A percentile compares a stretch with the other conserved stretches of the same genome.
phyloP scores from a whole-genome alignment of 2,113 vertebrate genomes.

The Ia io region DNA sequence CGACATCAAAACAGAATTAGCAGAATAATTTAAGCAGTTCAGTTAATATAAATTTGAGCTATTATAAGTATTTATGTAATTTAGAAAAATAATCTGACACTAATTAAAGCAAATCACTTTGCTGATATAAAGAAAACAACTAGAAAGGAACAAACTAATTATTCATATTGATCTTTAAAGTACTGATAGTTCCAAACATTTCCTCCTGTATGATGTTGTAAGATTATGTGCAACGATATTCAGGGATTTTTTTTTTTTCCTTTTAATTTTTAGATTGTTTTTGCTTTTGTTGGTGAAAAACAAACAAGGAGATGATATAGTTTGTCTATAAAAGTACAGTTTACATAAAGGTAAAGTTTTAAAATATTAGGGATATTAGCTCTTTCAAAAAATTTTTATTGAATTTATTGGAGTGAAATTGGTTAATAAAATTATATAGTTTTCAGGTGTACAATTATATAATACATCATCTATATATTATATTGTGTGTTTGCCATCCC shows the following conservation, averaged over 20 bases:
- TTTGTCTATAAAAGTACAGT: not conserved
- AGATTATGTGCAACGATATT: not conserved
- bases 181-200: not conserved
- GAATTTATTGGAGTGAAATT: not conserved
- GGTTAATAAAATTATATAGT: not conserved
- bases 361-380: not conserved
- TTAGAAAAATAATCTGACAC: not conserved
- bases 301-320: not conserved
- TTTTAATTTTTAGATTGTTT: not conserved
- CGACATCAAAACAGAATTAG: slow-evolving; percentile 9
- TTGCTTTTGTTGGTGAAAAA: not conserved
- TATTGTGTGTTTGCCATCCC: not conserved
- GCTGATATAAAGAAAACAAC: not conserved
- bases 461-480: not conserved
- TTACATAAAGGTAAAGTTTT: not conserved
- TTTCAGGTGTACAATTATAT: not conserved
- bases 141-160: not conserved
- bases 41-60: not conserved
- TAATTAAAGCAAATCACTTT: not conserved
- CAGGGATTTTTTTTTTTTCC: not conserved
- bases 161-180: not conserved
- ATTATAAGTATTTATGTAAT: not conserved
- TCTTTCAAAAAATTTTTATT: not conserved
- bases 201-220: not conserved
- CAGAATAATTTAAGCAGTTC: not conserved